Evolutionary conservation across 2,888 invertebrate species (phyloP).

Genomic region (Diachrysia chrysitis): DNA sequence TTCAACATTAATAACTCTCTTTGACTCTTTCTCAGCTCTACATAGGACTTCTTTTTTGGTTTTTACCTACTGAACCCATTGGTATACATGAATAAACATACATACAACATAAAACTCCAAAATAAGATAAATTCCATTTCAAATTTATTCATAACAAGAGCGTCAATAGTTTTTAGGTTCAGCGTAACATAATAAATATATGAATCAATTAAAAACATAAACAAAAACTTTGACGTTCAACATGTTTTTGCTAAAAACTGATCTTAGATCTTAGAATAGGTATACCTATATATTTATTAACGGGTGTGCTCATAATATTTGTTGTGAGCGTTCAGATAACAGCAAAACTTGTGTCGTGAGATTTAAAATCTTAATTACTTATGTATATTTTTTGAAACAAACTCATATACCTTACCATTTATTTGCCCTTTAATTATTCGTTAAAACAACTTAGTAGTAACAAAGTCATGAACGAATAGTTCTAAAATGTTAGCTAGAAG

Average conservation of each 20-base stretch:
- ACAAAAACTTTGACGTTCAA: not conserved
- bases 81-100: not conserved
- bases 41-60: too few relatives aligned
- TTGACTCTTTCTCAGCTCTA: too few relatives aligned
- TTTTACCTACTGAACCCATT: too few relatives aligned
- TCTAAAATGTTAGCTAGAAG: too few relatives aligned
- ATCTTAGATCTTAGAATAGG: not conserved
- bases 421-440: too few relatives aligned
- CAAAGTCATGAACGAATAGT: too few relatives aligned
- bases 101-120: not conserved
- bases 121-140: not conserved
- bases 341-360: too few relatives aligned
- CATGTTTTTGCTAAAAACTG: slow-evolving; percentile 7
- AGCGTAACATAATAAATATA: not conserved
- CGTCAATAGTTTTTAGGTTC: not conserved
- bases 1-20: too few relatives aligned
- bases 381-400: too few relatives aligned
- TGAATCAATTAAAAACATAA: not conserved
- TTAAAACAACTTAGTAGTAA: too few relatives aligned
- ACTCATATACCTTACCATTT: too few relatives aligned
- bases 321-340: not conserved
- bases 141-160: slow-evolving; percentile 3
- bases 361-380: too few relatives aligned
- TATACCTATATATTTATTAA: not conserved
- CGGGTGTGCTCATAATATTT: not conserved